Evolutionary conservation across 2,797 vertebrate genomes (phyloP).

Genomic region (Oreochromis grahami): DNA sequence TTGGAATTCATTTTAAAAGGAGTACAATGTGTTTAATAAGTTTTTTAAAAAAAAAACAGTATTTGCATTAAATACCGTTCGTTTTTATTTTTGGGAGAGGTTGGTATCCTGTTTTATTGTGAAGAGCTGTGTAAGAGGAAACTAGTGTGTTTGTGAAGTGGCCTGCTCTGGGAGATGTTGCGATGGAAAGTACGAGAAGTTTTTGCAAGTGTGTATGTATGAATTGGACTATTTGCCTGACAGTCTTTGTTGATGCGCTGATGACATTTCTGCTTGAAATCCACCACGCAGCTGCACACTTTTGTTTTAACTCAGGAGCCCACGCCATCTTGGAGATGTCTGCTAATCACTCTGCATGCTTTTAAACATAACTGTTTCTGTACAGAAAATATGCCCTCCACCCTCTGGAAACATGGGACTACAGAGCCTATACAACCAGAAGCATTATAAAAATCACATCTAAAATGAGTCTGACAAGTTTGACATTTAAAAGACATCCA

Average conservation of each 20-base stretch:
- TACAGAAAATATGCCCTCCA: neutral
- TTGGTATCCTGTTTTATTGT: neutral
- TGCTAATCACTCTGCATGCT: neutral
- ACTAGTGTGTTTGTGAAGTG: neutral
- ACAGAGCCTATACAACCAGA: neutral
- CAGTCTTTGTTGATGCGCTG: neutral
- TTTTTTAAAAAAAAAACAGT: accelerated
- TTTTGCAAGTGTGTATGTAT: neutral
- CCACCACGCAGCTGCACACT: neutral
- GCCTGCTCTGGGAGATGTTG: neutral
- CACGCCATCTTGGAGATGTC: neutral
- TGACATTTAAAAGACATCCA: neutral
- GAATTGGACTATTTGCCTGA: neutral
- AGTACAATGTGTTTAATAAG: neutral
- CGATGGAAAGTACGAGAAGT: neutral
- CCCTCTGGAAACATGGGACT: neutral
- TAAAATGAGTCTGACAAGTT: neutral
- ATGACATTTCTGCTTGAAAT: neutral
- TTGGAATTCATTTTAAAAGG: neutral
- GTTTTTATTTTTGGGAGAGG: neutral
- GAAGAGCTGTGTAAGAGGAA: neutral
- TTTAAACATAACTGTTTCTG: neutral
- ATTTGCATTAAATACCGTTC: neutral
- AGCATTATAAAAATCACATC: neutral
- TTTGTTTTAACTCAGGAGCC: neutral